These are phyloP conservation scores for Rhinopomastus cyanomelas DNA, from an alignment of 2,113 vertebrate genomes.

Conservation along the genomic window DNA sequence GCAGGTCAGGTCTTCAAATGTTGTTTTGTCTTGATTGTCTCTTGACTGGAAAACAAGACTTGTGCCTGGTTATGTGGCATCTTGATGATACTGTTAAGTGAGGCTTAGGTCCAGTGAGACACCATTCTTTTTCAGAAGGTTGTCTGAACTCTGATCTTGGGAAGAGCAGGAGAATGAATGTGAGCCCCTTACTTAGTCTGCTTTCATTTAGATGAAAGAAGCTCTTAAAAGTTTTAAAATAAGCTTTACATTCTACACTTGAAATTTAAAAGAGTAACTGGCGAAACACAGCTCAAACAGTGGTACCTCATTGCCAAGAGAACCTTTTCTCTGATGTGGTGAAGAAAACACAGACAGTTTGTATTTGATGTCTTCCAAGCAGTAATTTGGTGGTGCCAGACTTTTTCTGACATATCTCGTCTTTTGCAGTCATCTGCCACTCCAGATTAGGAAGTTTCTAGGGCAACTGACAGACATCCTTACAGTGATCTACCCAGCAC, in stretches of 20 bases:
- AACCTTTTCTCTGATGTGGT: slow-evolving; percentile 12
- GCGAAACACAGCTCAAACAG: not conserved
- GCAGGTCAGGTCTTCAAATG: not conserved
- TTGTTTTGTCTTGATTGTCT: not conserved
- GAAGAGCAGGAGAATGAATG: not conserved
- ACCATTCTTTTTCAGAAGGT: not conserved
- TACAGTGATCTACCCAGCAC: not conserved
- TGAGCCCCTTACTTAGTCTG: not conserved
- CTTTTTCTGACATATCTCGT: slow-evolving; percentile 39
- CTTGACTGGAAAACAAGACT: not conserved
- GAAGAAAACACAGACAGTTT: slow-evolving; percentile 54
- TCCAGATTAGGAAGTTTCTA: slow-evolving; percentile 44
- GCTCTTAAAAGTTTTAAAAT: not conserved
- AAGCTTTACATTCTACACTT: slow-evolving; percentile 20
- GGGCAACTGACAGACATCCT: slow-evolving; percentile 36
- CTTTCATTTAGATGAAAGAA: slow-evolving; percentile 5
- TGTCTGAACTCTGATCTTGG: not conserved
- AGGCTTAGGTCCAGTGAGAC: not conserved
- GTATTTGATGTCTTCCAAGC: slow-evolving; percentile 54
- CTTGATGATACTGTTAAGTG: not conserved
- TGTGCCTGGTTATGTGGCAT: not conserved
- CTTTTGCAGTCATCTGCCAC: slow-evolving; percentile 28
- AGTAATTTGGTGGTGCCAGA: slow-evolving; percentile 43
- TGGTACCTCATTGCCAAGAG: slow-evolving; percentile 20
- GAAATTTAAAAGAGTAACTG: slow-evolving; percentile 21